Base-by-base conservation (phyloP, 2,888 invertebrate genomes). In the Epinotia nisella region DNA sequence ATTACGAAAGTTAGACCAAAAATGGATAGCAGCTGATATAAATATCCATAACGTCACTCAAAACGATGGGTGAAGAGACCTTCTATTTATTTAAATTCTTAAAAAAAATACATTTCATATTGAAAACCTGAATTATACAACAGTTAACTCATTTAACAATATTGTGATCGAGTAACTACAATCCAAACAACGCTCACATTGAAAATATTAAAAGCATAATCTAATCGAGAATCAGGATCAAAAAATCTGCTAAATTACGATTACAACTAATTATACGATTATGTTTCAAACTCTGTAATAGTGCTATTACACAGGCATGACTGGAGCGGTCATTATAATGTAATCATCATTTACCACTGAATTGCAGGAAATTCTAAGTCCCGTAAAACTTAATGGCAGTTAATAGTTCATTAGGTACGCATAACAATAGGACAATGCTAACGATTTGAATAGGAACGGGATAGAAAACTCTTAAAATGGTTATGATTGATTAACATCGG, bases 281-380 rank as follows among this genome's bases (percentile, higher is more conserved):
- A 61, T 61, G 45, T 61, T 61, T 61, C 24, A n/a, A 59, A 45
- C n/a, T 61, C 24, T n/a, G 24, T 45, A 24, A 45, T 24, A 24
- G 24, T n/a, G 45, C n/a, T 7, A 11, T 61, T 61, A 61, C 3
- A 61, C n/a, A 10, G 24, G 21, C 45, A 19, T 49, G 17, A 45
- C 3, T 24, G 17, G 11, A 19, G 19, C 53, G 19, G 53, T 55
- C 15, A 65, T 65, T 39, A 65, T 65, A 21, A 3, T 15, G 53
- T 65, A 55, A 65, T 65, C 65, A 65, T 65, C 65, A 64, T 64
- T 64, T 17, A 64, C 35, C 19, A 21, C 13, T 17, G 15, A 64
- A 53, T 53, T 11, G 61, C 24, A 21, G 29, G 19, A 53, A 51
- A 10, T 51, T 64, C 13, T 13, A 19, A 35, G n/a, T 13, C 13